These are phyloP conservation scores for Macrobrachium rosenbergii DNA, from an alignment of 1,140 invertebrate species.

Conservation along the genomic window DNA sequence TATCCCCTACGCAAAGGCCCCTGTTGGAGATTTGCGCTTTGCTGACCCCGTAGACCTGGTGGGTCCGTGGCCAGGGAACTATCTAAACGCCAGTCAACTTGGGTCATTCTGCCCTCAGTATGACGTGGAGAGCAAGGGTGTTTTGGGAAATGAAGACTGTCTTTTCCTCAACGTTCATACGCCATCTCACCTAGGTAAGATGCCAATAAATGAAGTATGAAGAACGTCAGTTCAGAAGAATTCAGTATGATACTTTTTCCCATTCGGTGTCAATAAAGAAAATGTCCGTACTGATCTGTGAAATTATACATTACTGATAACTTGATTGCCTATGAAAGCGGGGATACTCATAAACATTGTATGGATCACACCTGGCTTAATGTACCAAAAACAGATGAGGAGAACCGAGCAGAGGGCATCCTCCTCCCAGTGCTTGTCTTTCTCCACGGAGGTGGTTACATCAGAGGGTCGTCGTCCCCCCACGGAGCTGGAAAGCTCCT, in stretches of 20 bases:
- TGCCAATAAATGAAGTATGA: too few relatives aligned
- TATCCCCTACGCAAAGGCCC: constrained; percentile 94
- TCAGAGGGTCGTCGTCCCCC: constrained; percentile 78
- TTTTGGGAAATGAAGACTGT: constrained; percentile 92
- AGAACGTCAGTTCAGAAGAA: not conserved
- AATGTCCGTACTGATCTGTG: too few relatives aligned
- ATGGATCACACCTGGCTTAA: not conserved
- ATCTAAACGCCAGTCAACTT: constrained; percentile 40
- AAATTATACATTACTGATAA: too few relatives aligned
- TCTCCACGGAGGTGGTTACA: constrained; percentile 74
- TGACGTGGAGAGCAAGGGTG: constrained; percentile 69
- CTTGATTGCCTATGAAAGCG: too few relatives aligned
- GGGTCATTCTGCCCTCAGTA: constrained; percentile 55
- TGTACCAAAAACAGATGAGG: not conserved
- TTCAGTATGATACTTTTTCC: not conserved
- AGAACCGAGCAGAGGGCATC: not conserved
- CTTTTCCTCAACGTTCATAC: constrained; percentile 91
- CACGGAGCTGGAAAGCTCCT: constrained; percentile 91
- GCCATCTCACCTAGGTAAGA: constrained; percentile 73
- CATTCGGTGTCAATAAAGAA: not conserved
- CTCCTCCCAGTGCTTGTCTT: constrained; percentile 74
- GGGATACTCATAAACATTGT: too few relatives aligned
- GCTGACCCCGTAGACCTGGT: constrained; percentile 86
- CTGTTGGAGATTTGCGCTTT: constrained; percentile 86
- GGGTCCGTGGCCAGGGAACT: constrained; percentile 80